phyloP scores from a whole-genome alignment of 2,888 invertebrate genomes.

The Ceramica pisi region DNA sequence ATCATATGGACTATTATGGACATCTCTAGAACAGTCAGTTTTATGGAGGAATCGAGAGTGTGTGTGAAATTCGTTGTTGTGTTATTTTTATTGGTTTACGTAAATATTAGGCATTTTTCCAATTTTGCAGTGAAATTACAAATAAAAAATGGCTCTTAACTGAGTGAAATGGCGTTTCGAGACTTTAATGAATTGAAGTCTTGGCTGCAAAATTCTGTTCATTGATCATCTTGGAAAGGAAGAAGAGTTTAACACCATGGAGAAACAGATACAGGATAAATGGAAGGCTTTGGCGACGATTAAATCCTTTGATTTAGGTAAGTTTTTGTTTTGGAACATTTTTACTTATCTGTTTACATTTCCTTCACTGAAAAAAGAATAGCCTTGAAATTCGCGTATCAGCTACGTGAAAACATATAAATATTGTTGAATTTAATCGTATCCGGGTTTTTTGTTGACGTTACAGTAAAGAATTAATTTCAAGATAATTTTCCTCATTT shows the following conservation, averaged over 20 bases:
- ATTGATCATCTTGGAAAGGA: conserved; percentile 45
- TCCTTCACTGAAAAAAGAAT: neutral
- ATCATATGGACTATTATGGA: neutral
- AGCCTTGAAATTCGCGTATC: conserved; percentile 14
- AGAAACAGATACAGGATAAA: conserved; percentile 79
- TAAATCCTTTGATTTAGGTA: conserved; percentile 88
- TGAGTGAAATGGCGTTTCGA: conserved; percentile 74
- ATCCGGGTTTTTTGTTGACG: neutral
- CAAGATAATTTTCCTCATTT: conserved; percentile 2
- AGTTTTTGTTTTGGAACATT: conserved; percentile 31
- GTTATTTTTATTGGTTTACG: conserved; percentile 26
- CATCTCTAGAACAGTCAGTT: conserved; percentile 33
- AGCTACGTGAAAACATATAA: neutral
- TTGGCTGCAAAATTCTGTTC: conserved; percentile 75
- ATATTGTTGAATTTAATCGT: neutral
- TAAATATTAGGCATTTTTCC: conserved; percentile 23
- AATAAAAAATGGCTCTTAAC: conserved; percentile 59
- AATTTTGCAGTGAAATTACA: conserved; percentile 24
- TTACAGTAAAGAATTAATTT: neutral
- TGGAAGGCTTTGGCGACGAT: conserved; percentile 87
- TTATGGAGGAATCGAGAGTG: conserved; percentile 17
- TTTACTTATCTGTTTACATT: neutral
- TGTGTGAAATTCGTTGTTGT: conserved; percentile 42
- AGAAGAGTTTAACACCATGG: conserved; percentile 72
- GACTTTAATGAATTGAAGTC: conserved; percentile 78